These are phyloP conservation scores for Simalia tracyae DNA, from an alignment of 2,797 vertebrate species.

Conservation along the genomic window DNA sequence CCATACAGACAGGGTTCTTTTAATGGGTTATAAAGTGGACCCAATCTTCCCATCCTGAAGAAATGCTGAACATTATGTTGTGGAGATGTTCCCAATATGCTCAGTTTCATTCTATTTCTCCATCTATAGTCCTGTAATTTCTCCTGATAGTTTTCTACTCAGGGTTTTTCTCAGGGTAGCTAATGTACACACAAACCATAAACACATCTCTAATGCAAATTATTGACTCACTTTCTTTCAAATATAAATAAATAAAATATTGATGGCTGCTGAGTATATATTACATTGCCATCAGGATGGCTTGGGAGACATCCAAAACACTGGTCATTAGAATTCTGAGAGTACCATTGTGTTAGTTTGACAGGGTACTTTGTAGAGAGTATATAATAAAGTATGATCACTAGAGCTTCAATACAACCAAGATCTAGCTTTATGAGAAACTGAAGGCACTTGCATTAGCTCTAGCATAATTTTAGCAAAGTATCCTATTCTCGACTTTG, in stretches of 20 bases:
- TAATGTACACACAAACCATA: not conserved
- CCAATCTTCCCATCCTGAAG: not conserved
- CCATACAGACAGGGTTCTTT: not conserved
- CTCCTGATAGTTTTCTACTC: not conserved
- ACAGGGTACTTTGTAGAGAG: not conserved
- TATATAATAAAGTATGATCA: not conserved
- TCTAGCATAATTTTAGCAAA: not conserved
- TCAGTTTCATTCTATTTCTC: not conserved
- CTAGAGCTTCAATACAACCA: not conserved
- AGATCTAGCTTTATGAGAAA: not conserved
- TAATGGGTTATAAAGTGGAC: not conserved
- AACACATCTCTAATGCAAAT: not conserved
- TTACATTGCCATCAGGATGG: not conserved
- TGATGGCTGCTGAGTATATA: not conserved
- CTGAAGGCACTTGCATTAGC: not conserved
- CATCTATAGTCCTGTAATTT: not conserved
- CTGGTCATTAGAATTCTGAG: not conserved
- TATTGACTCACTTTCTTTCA: not conserved
- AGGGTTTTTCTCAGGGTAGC: not conserved
- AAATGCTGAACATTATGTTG: not conserved
- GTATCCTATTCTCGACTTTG: not conserved
- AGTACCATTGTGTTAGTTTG: not conserved
- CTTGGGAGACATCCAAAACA: conserved; percentile 7
- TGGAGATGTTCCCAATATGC: not conserved
- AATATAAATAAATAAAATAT: conserved; percentile 7